A percentile compares a stretch with the other conserved stretches of the same genome.
Conservation (phyloP, 1,140 invertebrate species). For the Oedothorax gibbosus region DNA sequence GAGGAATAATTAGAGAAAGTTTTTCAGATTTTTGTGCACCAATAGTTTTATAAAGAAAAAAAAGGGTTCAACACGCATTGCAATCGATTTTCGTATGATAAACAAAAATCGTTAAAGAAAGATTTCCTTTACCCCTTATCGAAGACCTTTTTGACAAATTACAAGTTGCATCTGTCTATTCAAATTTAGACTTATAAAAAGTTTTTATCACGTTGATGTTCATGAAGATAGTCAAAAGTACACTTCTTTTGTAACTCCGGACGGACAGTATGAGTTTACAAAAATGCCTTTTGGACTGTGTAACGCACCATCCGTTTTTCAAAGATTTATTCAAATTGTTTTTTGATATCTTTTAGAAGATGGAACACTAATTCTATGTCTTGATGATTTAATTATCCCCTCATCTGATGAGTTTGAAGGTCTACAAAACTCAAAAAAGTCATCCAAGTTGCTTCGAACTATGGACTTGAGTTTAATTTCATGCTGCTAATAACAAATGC, state of each 20-base stretch:
- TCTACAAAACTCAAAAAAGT: neutral
- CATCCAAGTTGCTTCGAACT: neutral
- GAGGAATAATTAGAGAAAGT: too few species aligned
- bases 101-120: too few species aligned
- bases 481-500: too few species aligned
- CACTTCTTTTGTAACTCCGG: slow-evolving; percentile 43
- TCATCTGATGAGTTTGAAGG: neutral
- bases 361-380: neutral
- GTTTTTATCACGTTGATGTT: slow-evolving; percentile 48
- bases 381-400: slow-evolving; percentile 9
- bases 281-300: slow-evolving; percentile 38
- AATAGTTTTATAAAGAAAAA: too few species aligned
- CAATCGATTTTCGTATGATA: too few species aligned
- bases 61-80: too few species aligned
- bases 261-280: slow-evolving; percentile 41
- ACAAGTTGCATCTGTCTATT: slow-evolving; percentile 27
- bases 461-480: slow-evolving; percentile 15
- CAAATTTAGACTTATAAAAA: slow-evolving; percentile 41
- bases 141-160: slow-evolving; percentile 27
- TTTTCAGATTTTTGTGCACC: too few species aligned
- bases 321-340: slow-evolving; percentile 10
- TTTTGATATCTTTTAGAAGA: neutral
- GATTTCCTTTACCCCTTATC: too few species aligned
- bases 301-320: slow-evolving; percentile 37
- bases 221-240: neutral